Evolutionary conservation across 2,113 vertebrate species (phyloP), one percentile per base, ranked within the genome.

Genomic region (Sisor rabdophorus): DNA sequence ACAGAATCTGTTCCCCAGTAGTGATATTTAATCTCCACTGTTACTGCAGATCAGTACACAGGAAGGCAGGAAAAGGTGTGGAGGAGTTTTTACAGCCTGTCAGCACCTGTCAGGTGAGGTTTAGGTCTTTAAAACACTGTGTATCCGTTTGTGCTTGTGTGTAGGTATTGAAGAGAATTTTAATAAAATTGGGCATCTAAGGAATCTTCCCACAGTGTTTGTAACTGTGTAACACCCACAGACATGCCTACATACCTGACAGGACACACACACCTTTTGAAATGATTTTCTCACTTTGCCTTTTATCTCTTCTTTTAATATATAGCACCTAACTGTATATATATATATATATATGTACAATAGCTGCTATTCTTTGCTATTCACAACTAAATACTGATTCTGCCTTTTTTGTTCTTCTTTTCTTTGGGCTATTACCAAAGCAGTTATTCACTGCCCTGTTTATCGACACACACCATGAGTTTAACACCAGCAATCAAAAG

Each of bases 11-110:
- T 74, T 30, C 78, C 71, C n/a, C 48, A 61, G 54, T 71, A 30
- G 26, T 76, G 73, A 77, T 79, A 82, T 81, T 81, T 69, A 77
- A 81, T 77, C 77, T 44, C 17, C 67, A 67, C 36, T 79, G 53
- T 70, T 73, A 48, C 60, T 44, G 36, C 30, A 78, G 69, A 73
- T 79, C 77, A 63, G 63, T 55, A 56, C 61, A 65, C 50, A 58
- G 61, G 48, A 73, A 54, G 53, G 48, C 55, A 78, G 77, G 76
- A 81, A 73, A 83, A 75, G 84, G 84, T 82, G 83, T 83, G 82
- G 78, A 24, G 48, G 26, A 77, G 76, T 68, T 83, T 78, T 87
- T 81, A 58, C 68, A 75, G 79, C 88, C 85, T 89, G 88, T 90
- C 63, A 58, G 84, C 81, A 85, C 89, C 82, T 88, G 88, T 83